These are phyloP conservation scores for Orbicella faveolata DNA, from an alignment of 64 coral and sea anemone species.

Conservation along the genomic window DNA sequence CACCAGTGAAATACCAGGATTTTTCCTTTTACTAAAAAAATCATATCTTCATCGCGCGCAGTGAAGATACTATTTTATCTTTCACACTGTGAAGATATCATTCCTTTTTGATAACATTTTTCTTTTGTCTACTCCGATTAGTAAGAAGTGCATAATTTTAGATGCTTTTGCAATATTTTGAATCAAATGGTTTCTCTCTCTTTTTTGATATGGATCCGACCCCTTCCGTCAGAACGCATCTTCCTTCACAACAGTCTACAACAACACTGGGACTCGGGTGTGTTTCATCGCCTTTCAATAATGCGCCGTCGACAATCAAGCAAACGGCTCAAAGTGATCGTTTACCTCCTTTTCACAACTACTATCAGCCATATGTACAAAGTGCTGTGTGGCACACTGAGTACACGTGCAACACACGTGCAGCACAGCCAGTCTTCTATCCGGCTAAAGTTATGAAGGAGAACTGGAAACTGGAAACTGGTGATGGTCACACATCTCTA, in stretches of 20 bases:
- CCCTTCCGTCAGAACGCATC: background rate
- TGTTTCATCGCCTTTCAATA: background rate
- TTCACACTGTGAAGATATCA: no score
- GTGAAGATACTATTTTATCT: conserved; percentile 32
- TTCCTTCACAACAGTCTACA: background rate
- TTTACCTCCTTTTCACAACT: background rate
- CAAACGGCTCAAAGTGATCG: background rate
- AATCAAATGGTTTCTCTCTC: background rate
- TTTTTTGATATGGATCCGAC: background rate
- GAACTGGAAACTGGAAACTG: background rate
- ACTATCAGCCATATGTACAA: background rate
- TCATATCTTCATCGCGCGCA: conserved; percentile 42
- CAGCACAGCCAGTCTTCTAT: background rate
- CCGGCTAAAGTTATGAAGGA: background rate
- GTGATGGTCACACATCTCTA: background rate
- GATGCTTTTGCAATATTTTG: no score
- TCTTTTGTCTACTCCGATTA: no score
- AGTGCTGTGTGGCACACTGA: background rate
- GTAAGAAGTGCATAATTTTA: no score
- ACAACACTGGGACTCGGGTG: background rate
- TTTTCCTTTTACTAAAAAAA: background rate
- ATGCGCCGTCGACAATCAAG: background rate
- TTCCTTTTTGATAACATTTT: no score
- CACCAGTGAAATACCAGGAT: no score
- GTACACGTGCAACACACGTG: background rate